Conservation (phyloP, 2,888 invertebrate genomes). For the Criorhina ranunculi region DNA sequence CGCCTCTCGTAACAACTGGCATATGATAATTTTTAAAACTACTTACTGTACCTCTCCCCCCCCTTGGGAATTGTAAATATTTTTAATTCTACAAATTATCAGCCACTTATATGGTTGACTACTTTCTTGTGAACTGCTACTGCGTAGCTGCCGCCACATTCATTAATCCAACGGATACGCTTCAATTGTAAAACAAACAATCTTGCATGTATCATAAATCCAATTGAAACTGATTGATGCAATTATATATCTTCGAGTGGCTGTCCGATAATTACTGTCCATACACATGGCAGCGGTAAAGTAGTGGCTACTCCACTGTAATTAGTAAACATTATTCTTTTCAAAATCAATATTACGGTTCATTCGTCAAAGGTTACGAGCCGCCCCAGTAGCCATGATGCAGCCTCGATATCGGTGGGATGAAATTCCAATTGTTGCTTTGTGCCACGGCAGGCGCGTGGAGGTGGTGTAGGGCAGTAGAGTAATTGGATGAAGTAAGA, state of each 20-base stretch:
- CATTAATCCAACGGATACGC: constrained; percentile 1
- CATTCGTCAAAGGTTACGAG: constrained; percentile 48
- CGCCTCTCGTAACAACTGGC: constrained; percentile 16
- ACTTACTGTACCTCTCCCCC: too few relatives aligned
- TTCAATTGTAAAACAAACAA: constrained; percentile 29
- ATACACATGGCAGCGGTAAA: constrained; percentile 7
- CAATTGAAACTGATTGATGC: constrained; percentile 44
- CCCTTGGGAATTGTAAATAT: constrained; percentile 50
- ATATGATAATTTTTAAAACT: constrained; percentile 19
- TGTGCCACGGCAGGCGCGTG: not conserved
- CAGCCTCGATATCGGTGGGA: not conserved
- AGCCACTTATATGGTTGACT: constrained; percentile 30
- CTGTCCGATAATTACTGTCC: constrained; percentile 28
- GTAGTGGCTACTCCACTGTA: constrained; percentile 22
- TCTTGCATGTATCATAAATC: constrained; percentile 36
- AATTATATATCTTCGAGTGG: constrained; percentile 34
- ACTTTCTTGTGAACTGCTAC: not conserved
- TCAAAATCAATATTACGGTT: constrained; percentile 51
- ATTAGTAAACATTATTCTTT: constrained; percentile 44
- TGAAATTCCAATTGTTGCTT: constrained; percentile 28
- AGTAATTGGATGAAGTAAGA: constrained; percentile 27
- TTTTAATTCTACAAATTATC: constrained; percentile 38
- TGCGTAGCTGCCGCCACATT: not conserved
- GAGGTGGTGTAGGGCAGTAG: constrained; percentile 1
- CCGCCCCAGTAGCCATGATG: constrained; percentile 3